Conservation (phyloP, 2,113 vertebrate genomes). For the Lophotis ruficrista region DNA sequence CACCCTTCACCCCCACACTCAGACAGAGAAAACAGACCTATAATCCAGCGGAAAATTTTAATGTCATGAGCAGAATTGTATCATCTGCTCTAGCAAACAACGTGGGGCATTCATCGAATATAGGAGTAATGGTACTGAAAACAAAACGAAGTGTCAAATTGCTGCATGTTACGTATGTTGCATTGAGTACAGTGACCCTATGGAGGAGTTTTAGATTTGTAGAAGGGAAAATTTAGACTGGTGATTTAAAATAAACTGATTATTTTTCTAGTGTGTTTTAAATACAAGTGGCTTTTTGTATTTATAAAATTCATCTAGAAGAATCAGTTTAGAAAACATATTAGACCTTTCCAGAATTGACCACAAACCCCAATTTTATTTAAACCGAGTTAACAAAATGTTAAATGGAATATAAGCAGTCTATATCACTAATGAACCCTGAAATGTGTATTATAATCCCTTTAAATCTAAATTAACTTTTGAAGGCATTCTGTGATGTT, state of each 20-base stretch:
- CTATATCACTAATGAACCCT: neutral
- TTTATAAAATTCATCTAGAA: neutral
- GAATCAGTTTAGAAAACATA: neutral
- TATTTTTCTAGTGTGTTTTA: neutral
- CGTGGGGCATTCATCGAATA: neutral
- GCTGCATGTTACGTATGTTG: neutral
- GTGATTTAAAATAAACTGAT: neutral
- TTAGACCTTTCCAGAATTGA: neutral
- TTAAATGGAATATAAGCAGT: neutral
- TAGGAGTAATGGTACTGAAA: neutral
- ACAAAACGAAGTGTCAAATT: neutral
- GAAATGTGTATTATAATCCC: neutral
- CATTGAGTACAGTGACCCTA: neutral
- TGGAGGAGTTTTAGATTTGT: neutral
- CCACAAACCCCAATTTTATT: neutral
- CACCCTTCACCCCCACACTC: neutral
- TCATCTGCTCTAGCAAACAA: neutral
- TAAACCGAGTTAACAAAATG: neutral
- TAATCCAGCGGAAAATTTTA: neutral
- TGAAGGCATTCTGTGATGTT: neutral
- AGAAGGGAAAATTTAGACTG: neutral
- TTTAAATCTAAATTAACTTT: neutral
- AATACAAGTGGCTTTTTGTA: neutral
- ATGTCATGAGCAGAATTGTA: neutral
- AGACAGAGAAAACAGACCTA: neutral